These are phyloP conservation scores for Orthonychiurus folsomi DNA, from an alignment of 2,888 invertebrate species.

Conservation along the genomic window DNA sequence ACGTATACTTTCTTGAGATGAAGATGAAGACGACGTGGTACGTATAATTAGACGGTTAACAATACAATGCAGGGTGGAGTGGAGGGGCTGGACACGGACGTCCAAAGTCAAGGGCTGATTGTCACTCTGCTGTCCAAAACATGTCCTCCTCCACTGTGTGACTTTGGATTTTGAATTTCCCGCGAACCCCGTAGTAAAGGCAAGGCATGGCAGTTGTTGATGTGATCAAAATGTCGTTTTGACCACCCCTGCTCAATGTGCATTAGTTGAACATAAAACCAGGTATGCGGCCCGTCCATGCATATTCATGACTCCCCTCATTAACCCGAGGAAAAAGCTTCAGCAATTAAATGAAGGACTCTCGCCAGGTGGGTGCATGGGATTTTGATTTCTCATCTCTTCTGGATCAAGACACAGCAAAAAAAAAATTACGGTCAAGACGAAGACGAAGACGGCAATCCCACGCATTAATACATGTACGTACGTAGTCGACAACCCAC, in stretches of 20 bases:
- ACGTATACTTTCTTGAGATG: too few species aligned
- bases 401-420: too few species aligned
- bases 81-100: constrained; percentile 24
- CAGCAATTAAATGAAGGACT: constrained; percentile 24
- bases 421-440: constrained; percentile 22
- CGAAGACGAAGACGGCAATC: too few species aligned
- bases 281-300: constrained; percentile 9
- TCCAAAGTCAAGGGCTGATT: constrained; percentile 35
- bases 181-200: not conserved
- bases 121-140: constrained; percentile 9
- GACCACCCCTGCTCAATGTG: too few species aligned
- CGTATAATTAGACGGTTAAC: constrained; percentile 12
- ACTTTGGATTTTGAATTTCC: constrained; percentile 20
- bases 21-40: too few species aligned
- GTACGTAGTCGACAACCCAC: too few species aligned
- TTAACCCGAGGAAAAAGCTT: constrained; percentile 36
- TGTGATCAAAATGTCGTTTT: too few species aligned
- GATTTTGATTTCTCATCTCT: constrained; percentile 34
- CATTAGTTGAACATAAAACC: not conserved
- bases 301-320: constrained; percentile 26
- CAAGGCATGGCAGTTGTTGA: not conserved
- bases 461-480: too few species aligned
- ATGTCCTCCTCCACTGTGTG: constrained; percentile 37
- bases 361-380: constrained; percentile 40
- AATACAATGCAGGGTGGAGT: constrained; percentile 12